A percentile compares a stretch with the other conserved stretches of the same genome.
These are phyloP conservation scores for Arothron firmamentum DNA, from an alignment of 2,113 vertebrate species.

Conservation along the genomic window DNA sequence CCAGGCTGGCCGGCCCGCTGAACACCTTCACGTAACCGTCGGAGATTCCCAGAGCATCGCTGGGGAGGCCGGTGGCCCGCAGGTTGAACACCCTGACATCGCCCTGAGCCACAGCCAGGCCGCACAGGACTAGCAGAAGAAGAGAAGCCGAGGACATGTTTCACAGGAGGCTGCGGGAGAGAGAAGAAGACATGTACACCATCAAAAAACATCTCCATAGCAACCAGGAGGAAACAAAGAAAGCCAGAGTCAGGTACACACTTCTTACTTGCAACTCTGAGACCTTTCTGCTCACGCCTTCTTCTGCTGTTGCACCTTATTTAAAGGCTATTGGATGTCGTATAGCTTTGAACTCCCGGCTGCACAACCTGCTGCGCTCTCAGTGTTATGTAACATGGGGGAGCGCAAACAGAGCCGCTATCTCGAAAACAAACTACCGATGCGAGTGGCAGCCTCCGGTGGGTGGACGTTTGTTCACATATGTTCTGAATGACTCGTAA, in stretches of 20 bases:
- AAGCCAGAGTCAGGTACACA: background rate
- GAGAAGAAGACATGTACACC: background rate
- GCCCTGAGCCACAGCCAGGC: background rate
- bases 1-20: slow-evolving; percentile 10
- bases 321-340: slow-evolving; percentile 12
- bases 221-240: background rate
- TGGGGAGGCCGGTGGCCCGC: slow-evolving; percentile 19
- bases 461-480: too few species aligned
- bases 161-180: slow-evolving; percentile 4
- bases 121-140: slow-evolving; percentile 22
- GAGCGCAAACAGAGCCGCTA: background rate
- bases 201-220: background rate
- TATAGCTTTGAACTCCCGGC: slow-evolving; percentile 12
- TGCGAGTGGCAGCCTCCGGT: too few species aligned
- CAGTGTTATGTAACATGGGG: slow-evolving; percentile 22
- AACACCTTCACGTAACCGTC: slow-evolving; percentile 46
- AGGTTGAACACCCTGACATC: slow-evolving; percentile 38
- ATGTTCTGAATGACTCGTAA: too few species aligned
- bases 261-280: slow-evolving; percentile 26
- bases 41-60: slow-evolving; percentile 17
- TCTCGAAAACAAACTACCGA: background rate
- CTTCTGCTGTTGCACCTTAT: slow-evolving; percentile 1
- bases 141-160: slow-evolving; percentile 16
- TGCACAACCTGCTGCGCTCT: slow-evolving; percentile 26
- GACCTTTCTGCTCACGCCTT: background rate